Evolutionary conservation across 2,797 vertebrate species (phyloP).

Genomic region (Salarias fasciatus): DNA sequence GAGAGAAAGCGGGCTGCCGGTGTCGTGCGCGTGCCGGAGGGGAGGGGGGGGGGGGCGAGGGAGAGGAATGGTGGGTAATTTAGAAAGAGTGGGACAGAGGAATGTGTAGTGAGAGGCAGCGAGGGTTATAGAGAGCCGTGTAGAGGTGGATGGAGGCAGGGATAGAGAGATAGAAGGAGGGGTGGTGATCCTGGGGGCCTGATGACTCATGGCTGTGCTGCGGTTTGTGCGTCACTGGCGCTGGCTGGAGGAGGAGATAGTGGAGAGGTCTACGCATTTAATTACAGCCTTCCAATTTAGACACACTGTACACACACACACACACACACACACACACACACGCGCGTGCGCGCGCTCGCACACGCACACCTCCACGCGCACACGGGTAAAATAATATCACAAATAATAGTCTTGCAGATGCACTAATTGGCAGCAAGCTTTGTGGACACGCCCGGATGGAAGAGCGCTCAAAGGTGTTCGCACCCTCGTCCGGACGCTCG

Average conservation of each 20-base stretch:
- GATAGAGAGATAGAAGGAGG: slow-evolving; percentile 84
- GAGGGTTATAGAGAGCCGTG: slow-evolving; percentile 76
- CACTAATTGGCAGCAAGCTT: slow-evolving; percentile 54
- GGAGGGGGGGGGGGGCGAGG: slow-evolving; percentile 30
- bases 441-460: slow-evolving; percentile 20
- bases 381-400: slow-evolving; percentile 70
- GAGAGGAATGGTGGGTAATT: slow-evolving; percentile 63
- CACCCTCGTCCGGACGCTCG: slow-evolving; percentile 39
- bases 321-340: slow-evolving; percentile 45
- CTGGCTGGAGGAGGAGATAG: slow-evolving; percentile 89
- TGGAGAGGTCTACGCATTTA: slow-evolving; percentile 89
- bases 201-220: slow-evolving; percentile 89
- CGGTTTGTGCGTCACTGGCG: slow-evolving; percentile 87
- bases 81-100: slow-evolving; percentile 76
- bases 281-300: slow-evolving; percentile 89
- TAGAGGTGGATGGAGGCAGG: slow-evolving; percentile 79
- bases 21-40: slow-evolving; percentile 39
- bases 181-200: slow-evolving; percentile 87
- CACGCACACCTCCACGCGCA: too few species aligned
- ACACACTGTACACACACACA: slow-evolving; percentile 84
- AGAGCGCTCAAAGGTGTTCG: slow-evolving; percentile 43
- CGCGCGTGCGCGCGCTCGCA: too few species aligned
- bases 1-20: slow-evolving; percentile 34
- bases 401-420: slow-evolving; percentile 71
- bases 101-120: slow-evolving; percentile 76